phyloP scores from a whole-genome alignment of 2,888 invertebrate genomes.

The Temnothorax ravouxi region DNA sequence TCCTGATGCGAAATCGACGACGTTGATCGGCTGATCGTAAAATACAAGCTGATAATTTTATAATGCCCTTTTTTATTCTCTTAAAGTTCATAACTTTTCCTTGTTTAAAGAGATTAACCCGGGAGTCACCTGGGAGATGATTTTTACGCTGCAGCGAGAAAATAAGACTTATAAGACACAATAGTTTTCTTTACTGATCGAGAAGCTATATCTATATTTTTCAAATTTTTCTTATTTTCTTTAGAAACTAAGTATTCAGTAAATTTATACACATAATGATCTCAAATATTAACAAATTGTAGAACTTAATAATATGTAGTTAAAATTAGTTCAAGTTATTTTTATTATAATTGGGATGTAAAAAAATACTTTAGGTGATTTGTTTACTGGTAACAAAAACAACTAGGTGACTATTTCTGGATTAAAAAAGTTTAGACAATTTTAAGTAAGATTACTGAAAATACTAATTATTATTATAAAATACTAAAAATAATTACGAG shows the following conservation, averaged over 20 bases:
- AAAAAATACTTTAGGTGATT: background rate
- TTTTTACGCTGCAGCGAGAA: too few relatives aligned
- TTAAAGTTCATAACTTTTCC: background rate
- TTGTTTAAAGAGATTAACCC: background rate
- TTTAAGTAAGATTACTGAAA: background rate
- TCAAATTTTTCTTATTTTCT: too few relatives aligned
- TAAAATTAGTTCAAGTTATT: background rate
- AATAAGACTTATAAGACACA: too few relatives aligned
- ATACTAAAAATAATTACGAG: background rate
- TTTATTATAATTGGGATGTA: background rate
- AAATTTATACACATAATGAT: too few relatives aligned
- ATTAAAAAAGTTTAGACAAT: background rate
- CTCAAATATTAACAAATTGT: too few relatives aligned
- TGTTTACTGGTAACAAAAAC: background rate
- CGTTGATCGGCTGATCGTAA: conserved; percentile 51
- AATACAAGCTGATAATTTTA: conserved; percentile 65
- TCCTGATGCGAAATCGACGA: conserved; percentile 54
- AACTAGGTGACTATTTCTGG: background rate
- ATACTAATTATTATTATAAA: background rate
- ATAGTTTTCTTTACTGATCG: too few relatives aligned
- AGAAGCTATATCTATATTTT: too few relatives aligned
- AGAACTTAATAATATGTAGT: too few relatives aligned
- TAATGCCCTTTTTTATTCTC: background rate
- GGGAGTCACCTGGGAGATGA: too few relatives aligned
- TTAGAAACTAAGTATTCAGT: too few relatives aligned